Base-by-base conservation (phyloP, 2,113 vertebrate genomes). In the Osmerus mordax region DNA sequence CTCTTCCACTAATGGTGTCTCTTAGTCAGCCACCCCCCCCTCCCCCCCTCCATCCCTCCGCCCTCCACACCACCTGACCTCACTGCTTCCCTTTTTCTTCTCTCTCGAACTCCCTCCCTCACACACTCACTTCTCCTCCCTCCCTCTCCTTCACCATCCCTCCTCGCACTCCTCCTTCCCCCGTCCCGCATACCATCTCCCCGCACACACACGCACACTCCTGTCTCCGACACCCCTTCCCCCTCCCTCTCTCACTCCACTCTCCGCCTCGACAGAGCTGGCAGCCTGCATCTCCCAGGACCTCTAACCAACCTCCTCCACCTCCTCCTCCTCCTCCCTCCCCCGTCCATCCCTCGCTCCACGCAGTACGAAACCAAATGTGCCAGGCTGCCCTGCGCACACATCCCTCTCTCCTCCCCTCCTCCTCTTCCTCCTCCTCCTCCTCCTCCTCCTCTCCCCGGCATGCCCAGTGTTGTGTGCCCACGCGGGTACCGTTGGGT, bases 401-500 rank as follows among this genome's bases (percentile, higher is more conserved):
- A 52, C 65, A 52, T 13, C 21, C 59, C 54, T 70, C 66, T 58
- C 23, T 56, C 68, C 67, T 76, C 67, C 52, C 66, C 36, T n/a
- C 28, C 61, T 65, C 67, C 70, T 29, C 2, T 13, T 67, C n/a
- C n/a, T n/a, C n/a, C n/a, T n/a, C 41, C 55, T 73, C 69, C 63
- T 56, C 63, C 70, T 51, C 8, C 13, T 56, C 19, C 60, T 14
- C 65, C 69, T 59, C 41, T 80, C 64, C 74, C 70, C 73, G 66
- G 55, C 23, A 5, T 3, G 18, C 64, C 59, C 56, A 73, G 72
- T 13, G 64, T 61, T 76, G 71, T 68, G 56, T 81, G 80, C 86
- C 82, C 69, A 81, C 78, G 70, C 78, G n/a, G 54, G 51, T 65
- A 25, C 78, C 73, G 81, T 69, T 76, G 86, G 82, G 84, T 91